Percentiles rank a stretch among this genome's conserved stretches.
These are phyloP conservation scores for Petrolisthes cinctipes DNA, from an alignment of 2,888 invertebrate genomes.

Conservation along the genomic window DNA sequence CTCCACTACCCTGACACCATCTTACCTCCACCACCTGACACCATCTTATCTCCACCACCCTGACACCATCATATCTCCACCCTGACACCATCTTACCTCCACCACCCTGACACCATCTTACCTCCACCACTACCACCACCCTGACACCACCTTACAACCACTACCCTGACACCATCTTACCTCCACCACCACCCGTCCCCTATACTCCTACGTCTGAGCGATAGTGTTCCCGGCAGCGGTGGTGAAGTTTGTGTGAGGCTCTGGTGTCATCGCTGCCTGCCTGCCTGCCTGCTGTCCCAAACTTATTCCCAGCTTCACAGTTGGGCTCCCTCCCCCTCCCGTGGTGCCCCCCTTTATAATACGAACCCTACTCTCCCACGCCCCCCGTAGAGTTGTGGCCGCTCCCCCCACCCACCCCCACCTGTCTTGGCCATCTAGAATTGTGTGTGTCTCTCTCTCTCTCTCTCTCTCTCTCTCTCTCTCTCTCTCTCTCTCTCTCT, in stretches of 20 bases:
- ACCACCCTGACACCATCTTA: background rate
- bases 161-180: background rate
- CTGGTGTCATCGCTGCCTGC: constrained; percentile 1
- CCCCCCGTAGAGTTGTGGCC: background rate
- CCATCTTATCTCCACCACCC: no score
- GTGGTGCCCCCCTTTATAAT: background rate
- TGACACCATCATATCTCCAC: no score
- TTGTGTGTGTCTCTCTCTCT: background rate
- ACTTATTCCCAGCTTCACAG: background rate
- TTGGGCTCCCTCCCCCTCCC: background rate
- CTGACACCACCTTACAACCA: background rate
- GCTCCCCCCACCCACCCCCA: background rate
- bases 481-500: background rate
- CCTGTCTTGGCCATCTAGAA: background rate
- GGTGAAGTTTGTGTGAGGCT: no score
- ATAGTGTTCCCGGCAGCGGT: background rate
- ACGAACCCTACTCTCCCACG: background rate
- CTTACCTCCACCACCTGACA: no score
- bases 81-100: no score
- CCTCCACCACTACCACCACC: background rate
- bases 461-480: background rate
- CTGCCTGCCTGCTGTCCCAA: background rate
- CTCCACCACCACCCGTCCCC: background rate
- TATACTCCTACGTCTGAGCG: background rate
- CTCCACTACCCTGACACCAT: no score